Conservation (phyloP, 2,888 invertebrate genomes). For the Exephanes ischioxanthus region DNA sequence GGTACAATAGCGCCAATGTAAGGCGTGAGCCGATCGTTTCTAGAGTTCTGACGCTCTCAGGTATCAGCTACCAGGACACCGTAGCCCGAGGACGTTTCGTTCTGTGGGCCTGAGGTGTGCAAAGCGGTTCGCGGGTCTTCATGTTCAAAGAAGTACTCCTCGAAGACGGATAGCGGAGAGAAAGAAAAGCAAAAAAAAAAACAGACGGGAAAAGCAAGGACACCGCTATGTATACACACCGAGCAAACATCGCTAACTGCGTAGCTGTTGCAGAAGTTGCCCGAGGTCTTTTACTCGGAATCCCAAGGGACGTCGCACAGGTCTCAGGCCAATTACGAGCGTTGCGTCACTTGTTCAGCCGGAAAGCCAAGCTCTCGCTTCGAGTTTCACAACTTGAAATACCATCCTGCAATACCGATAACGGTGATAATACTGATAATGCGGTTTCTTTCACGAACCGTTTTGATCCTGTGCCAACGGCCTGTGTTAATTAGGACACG, state of each 20-base stretch:
- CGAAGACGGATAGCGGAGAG: conserved; percentile 6
- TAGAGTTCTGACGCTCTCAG: conserved; percentile 19
- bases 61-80: conserved; percentile 40
- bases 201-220: conserved; percentile 14
- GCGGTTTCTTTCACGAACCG: not conserved
- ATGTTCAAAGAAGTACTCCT: conserved; percentile 39
- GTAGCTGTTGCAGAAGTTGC: conserved; percentile 21
- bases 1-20: conserved; percentile 52
- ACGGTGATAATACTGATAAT: not conserved
- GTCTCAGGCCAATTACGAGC: conserved; percentile 19
- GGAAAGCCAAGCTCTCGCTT: not conserved
- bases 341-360: conserved; percentile 5
- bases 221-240: conserved; percentile 1
- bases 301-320: not conserved
- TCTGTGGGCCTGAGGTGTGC: conserved; percentile 13
- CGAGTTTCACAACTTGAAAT: not conserved
- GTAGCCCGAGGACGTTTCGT: conserved; percentile 7
- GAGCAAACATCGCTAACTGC: not conserved
- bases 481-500: conserved; percentile 2
- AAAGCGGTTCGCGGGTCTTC: conserved; percentile 11
- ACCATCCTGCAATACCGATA: not conserved
- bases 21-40: conserved; percentile 36
- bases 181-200: conserved; percentile 23
- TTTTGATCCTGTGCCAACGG: not conserved
- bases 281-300: conserved; percentile 20